Conservation (phyloP, 2,797 vertebrate species). For the Gymnothorax reevesii region DNA sequence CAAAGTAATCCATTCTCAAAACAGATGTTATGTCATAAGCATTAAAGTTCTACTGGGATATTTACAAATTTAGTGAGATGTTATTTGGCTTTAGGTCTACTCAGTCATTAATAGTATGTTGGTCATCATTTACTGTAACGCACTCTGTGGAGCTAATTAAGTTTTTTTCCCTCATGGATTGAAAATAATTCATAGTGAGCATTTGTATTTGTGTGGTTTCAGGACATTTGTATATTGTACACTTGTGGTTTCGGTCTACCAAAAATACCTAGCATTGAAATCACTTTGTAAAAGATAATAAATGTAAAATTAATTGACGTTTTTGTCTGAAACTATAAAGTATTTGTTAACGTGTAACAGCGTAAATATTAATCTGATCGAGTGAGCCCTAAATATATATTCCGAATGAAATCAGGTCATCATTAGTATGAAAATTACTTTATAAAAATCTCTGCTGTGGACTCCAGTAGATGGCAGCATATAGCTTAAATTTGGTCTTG, state of each 20-base stretch:
- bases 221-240: not conserved
- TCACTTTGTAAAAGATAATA: not conserved
- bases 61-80: no score
- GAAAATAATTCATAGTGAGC: no score
- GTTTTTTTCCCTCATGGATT: no score
- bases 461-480: conserved; percentile 5
- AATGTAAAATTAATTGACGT: not conserved
- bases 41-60: no score
- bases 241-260: not conserved
- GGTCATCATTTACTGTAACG: no score
- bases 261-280: not conserved
- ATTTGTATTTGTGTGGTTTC: no score
- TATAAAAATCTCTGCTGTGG: not conserved
- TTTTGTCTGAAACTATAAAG: not conserved
- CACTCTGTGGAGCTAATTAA: no score
- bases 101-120: no score
- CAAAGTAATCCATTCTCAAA: no score
- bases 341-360: not conserved
- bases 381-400: not conserved
- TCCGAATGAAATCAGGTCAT: not conserved
- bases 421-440: not conserved
- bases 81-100: no score
- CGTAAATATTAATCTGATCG: not conserved
- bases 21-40: no score
- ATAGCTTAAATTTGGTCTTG: not conserved